phyloP scores from a whole-genome alignment of 2,888 invertebrate genomes.

The Sepioteuthis lessoniana region DNA sequence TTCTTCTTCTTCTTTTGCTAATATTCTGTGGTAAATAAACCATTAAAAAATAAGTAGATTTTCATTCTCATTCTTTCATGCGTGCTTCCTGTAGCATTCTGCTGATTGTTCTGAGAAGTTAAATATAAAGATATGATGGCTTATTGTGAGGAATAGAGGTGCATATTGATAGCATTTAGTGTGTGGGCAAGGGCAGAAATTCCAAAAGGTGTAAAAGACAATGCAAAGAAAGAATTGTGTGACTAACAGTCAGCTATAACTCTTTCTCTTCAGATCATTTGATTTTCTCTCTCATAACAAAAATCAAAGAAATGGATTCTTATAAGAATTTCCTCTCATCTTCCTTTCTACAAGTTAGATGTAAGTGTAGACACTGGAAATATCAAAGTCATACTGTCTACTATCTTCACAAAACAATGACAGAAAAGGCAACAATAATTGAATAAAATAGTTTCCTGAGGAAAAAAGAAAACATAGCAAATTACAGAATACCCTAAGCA shows the following conservation, averaged over 20 bases:
- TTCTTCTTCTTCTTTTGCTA: too few species aligned
- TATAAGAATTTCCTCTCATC: neutral
- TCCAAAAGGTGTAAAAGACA: neutral
- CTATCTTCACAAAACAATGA: neutral
- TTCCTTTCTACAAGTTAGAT: neutral
- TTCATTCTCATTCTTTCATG: neutral
- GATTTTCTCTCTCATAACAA: neutral
- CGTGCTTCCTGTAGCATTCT: neutral
- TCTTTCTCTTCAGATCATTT: neutral
- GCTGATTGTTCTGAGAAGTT: neutral
- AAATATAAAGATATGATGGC: neutral
- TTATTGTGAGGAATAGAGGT: neutral
- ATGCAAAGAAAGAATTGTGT: neutral
- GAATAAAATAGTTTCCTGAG: neutral
- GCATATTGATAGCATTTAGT: neutral
- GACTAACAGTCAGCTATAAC: neutral
- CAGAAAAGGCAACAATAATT: neutral
- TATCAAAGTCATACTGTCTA: too few species aligned
- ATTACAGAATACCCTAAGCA: too few species aligned
- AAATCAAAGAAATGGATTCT: neutral
- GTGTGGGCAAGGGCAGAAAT: neutral
- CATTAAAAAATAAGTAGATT: neutral
- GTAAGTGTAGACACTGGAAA: neutral
- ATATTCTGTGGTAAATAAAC: neutral
- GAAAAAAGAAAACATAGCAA: too few species aligned